phyloP scores from a whole-genome alignment of 1,140 invertebrate species.

The Drosophila virilis region DNA sequence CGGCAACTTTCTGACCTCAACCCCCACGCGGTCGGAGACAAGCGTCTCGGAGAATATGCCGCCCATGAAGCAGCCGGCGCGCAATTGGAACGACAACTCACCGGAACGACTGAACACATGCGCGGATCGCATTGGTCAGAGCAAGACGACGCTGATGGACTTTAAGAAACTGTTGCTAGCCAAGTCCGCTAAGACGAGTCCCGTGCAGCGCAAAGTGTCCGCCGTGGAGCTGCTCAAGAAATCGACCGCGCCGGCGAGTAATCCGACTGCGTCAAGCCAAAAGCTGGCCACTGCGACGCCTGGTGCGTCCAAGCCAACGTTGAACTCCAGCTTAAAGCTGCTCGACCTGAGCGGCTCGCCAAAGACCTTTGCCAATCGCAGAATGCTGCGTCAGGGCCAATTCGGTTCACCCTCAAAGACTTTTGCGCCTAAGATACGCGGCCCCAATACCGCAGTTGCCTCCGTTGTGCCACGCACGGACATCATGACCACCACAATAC shows the following conservation, averaged over 20 bases:
- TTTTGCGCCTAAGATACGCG: constrained; percentile 87
- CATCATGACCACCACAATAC: constrained; percentile 93
- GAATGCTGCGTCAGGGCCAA: constrained; percentile 85
- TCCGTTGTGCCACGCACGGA: constrained; percentile 90
- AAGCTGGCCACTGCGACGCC: constrained; percentile 18
- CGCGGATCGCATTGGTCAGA: constrained; percentile 86
- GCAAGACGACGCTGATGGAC: constrained; percentile 90
- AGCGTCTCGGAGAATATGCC: constrained; percentile 48
- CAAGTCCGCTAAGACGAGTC: constrained; percentile 86
- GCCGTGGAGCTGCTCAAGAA: constrained; percentile 93
- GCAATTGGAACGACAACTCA: constrained; percentile 82
- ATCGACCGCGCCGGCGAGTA: constrained; percentile 57
- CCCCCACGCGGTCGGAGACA: constrained; percentile 68
- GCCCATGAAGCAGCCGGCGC: constrained; percentile 72
- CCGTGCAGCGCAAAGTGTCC: constrained; percentile 87
- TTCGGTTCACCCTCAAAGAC: constrained; percentile 86
- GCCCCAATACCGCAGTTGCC: constrained; percentile 86
- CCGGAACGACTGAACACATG: constrained; percentile 86
- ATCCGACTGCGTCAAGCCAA: constrained; percentile 7
- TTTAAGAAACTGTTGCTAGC: constrained; percentile 91
- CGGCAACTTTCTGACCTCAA: constrained; percentile 86
- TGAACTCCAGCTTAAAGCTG: constrained; percentile 83
- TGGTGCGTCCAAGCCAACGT: constrained; percentile 52
- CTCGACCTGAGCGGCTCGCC: constrained; percentile 88
- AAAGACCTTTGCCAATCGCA: constrained; percentile 87